A percentile compares a stretch with the other conserved stretches of the same genome.
phyloP scores from a whole-genome alignment of 2,113 vertebrate genomes.

The Glaucidium brasilianum region DNA sequence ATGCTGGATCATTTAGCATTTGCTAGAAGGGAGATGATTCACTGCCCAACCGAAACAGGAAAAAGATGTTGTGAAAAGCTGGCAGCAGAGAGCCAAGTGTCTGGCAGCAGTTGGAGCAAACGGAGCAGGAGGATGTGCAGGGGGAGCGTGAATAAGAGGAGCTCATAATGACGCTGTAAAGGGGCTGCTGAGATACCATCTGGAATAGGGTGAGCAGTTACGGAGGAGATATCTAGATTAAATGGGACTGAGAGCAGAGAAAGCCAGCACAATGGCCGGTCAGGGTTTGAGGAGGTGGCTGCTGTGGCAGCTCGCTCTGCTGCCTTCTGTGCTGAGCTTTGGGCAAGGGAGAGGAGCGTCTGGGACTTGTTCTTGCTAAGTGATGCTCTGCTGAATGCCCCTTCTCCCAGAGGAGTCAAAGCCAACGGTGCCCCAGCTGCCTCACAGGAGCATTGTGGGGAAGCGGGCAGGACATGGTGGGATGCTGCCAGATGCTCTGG shows the following conservation, averaged over 20 bases:
- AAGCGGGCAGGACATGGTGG: background rate
- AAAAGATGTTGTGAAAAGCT: background rate
- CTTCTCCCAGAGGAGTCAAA: background rate
- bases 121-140: background rate
- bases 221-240: background rate
- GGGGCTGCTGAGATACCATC: background rate
- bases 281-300: background rate
- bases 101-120: conserved; percentile 2
- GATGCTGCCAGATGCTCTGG: background rate
- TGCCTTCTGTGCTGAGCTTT: background rate
- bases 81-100: background rate
- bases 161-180: background rate
- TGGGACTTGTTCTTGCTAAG: background rate
- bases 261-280: background rate
- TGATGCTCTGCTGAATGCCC: background rate
- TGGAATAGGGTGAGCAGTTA: background rate
- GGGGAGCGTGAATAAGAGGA: background rate
- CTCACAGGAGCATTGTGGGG: fast-evolving
- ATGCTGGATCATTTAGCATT: background rate
- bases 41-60: background rate
- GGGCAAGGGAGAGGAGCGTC: background rate
- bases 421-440: background rate
- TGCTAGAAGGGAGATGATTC: background rate
- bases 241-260: background rate
- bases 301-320: background rate